Conservation (phyloP, 92 coral and sea anemone genomes). For the Palythoa grandiflora region DNA sequence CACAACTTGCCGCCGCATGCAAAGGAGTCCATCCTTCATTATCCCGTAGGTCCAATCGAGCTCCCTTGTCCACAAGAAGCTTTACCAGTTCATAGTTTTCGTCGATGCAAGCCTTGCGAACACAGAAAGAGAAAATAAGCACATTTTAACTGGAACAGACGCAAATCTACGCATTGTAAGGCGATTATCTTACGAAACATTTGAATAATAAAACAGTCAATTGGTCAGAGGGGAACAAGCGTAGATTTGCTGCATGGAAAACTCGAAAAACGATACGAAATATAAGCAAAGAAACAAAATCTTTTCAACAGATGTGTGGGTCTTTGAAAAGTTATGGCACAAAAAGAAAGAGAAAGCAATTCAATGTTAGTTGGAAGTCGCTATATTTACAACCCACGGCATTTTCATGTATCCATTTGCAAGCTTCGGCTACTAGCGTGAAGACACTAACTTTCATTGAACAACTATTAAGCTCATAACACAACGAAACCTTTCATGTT, state of each 20-base stretch:
- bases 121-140: slow-evolving; percentile 54
- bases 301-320: slow-evolving; percentile 16
- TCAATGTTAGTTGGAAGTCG: slow-evolving; percentile 43
- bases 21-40: slow-evolving; percentile 99
- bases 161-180: slow-evolving; percentile 67
- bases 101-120: slow-evolving; percentile 96
- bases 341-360: slow-evolving; percentile 34
- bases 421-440: slow-evolving; percentile 37
- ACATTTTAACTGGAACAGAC: slow-evolving; percentile 69
- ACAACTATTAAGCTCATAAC: slow-evolving; percentile 25
- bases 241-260: slow-evolving; percentile 46
- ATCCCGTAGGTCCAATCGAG: slow-evolving; percentile 92
- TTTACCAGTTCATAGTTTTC: slow-evolving; percentile 90
- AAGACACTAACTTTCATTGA: slow-evolving; percentile 9
- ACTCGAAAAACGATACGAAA: slow-evolving; percentile 49
- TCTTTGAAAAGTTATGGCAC: not conserved
- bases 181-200: slow-evolving; percentile 65
- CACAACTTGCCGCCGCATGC: slow-evolving; percentile 99
- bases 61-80: slow-evolving; percentile 88
- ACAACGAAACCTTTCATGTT: slow-evolving; percentile 25
- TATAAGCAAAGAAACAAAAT: slow-evolving; percentile 17
- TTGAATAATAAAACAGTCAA: slow-evolving; percentile 55
- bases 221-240: slow-evolving; percentile 43
- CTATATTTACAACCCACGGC: slow-evolving; percentile 47
- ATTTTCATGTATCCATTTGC: slow-evolving; percentile 74